These are phyloP conservation scores for Agrilus planipennis DNA, from an alignment of 1,140 invertebrate genomes.

Conservation along the genomic window DNA sequence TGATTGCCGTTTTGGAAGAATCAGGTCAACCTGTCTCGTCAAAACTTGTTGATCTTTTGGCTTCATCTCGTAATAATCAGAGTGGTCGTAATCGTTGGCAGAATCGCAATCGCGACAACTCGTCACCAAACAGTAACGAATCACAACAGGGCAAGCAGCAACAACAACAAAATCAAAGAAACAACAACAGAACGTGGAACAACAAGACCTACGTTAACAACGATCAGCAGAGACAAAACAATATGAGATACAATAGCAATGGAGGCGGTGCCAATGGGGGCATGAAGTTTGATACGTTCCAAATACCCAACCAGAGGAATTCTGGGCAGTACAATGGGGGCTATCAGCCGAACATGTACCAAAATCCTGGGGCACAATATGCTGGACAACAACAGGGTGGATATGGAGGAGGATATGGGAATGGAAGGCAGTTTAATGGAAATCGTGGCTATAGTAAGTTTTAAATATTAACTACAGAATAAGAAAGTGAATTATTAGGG, in stretches of 20 bases:
- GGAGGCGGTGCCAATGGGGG: constrained; percentile 11
- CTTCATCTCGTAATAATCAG: constrained; percentile 29
- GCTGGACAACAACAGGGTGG: constrained; percentile 17
- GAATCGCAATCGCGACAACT: constrained; percentile 34
- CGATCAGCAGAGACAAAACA: constrained; percentile 13
- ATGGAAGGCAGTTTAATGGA: no score
- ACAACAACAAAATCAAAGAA: no score
- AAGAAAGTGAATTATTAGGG: no score
- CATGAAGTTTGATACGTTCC: constrained; percentile 4
- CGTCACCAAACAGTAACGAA: constrained; percentile 29
- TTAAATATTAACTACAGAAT: no score
- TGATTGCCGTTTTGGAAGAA: constrained; percentile 81
- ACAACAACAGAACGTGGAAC: constrained; percentile 31
- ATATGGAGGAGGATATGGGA: constrained; percentile 22
- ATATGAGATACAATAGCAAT: constrained; percentile 9
- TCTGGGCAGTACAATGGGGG: neutral
- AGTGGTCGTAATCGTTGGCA: constrained; percentile 42
- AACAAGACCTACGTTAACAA: constrained; percentile 29
- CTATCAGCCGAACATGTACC: constrained; percentile 31
- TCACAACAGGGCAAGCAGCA: constrained; percentile 28
- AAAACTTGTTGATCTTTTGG: constrained; percentile 52
- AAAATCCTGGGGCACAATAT: constrained; percentile 20
- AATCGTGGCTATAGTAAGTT: no score
- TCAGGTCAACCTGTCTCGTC: constrained; percentile 82
- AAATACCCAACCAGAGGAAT: constrained; percentile 1